Evolutionary conservation across 2,888 invertebrate species (phyloP).

Genomic region (Dione juno): DNA sequence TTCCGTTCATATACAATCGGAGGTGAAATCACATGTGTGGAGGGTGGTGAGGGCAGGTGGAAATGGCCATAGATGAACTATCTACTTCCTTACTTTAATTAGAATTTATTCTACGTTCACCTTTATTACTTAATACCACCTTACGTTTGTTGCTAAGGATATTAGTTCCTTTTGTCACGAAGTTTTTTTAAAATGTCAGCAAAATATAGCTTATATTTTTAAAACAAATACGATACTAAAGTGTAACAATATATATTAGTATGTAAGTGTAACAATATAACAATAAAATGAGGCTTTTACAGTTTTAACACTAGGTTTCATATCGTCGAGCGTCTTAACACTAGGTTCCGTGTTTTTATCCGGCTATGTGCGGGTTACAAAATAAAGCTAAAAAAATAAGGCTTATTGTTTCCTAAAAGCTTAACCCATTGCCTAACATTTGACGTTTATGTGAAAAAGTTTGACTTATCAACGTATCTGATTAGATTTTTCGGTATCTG

Average conservation of each 20-base stretch:
- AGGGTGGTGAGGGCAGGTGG: conserved; percentile 61
- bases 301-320: neutral
- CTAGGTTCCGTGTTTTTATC: neutral
- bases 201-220: neutral
- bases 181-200: neutral
- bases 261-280: too few species aligned
- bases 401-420: conserved; percentile 6
- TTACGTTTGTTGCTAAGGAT: conserved; percentile 44
- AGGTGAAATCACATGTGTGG: conserved; percentile 61
- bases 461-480: conserved; percentile 60
- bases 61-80: conserved; percentile 57
- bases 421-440: conserved; percentile 31
- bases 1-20: conserved; percentile 61
- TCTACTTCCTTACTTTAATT: conserved; percentile 63
- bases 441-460: conserved; percentile 55
- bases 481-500: conserved; percentile 71
- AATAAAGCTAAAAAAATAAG: neutral
- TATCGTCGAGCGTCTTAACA: neutral
- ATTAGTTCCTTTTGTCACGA: conserved; percentile 11
- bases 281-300: too few species aligned
- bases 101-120: conserved; percentile 43
- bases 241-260: too few species aligned
- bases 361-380: neutral
- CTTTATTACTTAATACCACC: conserved; percentile 37
- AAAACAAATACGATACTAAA: neutral